These are phyloP conservation scores for Drosophila parabipectinata DNA, from an alignment of 1,140 invertebrate species.

Conservation along the genomic window DNA sequence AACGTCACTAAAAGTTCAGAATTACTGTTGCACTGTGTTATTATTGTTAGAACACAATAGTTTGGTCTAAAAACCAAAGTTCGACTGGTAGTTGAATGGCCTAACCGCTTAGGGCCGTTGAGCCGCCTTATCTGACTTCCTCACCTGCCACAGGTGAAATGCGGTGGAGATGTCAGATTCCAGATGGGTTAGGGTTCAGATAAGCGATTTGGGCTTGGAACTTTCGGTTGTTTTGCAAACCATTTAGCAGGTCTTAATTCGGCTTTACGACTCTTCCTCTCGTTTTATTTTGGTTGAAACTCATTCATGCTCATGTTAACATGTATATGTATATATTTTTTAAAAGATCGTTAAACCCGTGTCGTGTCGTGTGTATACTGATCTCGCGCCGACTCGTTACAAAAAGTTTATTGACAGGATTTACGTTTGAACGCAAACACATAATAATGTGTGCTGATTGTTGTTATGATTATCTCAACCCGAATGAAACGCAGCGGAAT, in stretches of 20 bases:
- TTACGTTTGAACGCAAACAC: constrained; percentile 54
- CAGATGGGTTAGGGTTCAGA: constrained; percentile 44
- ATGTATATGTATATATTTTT: constrained; percentile 31
- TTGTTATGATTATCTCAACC: constrained; percentile 30
- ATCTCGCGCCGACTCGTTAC: constrained; percentile 46
- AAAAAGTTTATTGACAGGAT: constrained; percentile 74
- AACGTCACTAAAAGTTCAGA: not conserved
- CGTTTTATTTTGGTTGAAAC: constrained; percentile 10
- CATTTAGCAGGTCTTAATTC: constrained; percentile 62
- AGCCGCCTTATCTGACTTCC: constrained; percentile 10
- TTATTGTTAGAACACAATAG: constrained; percentile 6
- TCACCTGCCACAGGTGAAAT: not conserved
- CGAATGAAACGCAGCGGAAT: constrained; percentile 21
- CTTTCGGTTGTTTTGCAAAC: constrained; percentile 56
- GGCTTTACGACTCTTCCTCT: constrained; percentile 42
- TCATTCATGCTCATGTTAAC: constrained; percentile 25
- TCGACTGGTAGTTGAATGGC: constrained; percentile 9
- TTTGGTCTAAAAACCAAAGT: not conserved
- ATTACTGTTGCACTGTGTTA: not conserved
- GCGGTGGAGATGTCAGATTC: constrained; percentile 4
- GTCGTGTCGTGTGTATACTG: constrained; percentile 22
- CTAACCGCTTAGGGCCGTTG: not conserved
- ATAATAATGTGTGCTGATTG: constrained; percentile 47
- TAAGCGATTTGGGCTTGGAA: constrained; percentile 25
- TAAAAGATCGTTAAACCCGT: constrained; percentile 66